Evolutionary conservation across 2,797 vertebrate species (phyloP).

Genomic region (Phrynocephalus forsythii): DNA sequence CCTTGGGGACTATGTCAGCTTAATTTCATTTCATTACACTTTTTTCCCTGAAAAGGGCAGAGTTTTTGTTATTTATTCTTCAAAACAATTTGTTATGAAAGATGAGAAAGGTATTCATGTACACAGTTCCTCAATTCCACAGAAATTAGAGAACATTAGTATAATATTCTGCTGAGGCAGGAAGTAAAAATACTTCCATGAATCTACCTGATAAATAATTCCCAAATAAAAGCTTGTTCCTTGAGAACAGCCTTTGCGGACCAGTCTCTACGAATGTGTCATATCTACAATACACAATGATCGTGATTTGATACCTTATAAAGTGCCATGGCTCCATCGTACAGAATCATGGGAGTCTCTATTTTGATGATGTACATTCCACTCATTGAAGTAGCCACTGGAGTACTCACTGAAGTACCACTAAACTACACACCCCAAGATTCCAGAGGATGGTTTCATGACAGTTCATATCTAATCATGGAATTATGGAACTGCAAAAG

Average conservation of each 20-base stretch:
- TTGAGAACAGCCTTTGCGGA: neutral
- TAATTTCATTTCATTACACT: slow-evolving; percentile 19
- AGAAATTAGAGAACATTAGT: slow-evolving; percentile 15
- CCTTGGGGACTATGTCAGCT: slow-evolving; percentile 21
- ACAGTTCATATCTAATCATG: too few relatives aligned
- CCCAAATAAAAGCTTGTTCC: neutral
- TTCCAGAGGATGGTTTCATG: too few relatives aligned
- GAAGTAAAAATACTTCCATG: neutral
- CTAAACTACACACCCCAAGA: too few relatives aligned
- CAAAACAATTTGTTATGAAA: slow-evolving; percentile 36
- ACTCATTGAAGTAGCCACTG: too few relatives aligned
- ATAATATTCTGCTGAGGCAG: slow-evolving; percentile 9
- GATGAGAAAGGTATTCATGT: slow-evolving; percentile 19
- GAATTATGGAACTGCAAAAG: too few relatives aligned
- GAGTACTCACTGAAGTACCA: too few relatives aligned
- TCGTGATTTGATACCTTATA: too few relatives aligned
- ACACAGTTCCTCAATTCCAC: neutral
- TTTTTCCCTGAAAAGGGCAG: slow-evolving; percentile 32
- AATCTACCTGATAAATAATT: neutral
- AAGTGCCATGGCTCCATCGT: too few relatives aligned
- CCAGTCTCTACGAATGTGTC: too few relatives aligned
- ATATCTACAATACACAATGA: too few relatives aligned
- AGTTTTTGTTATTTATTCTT: slow-evolving; percentile 17
- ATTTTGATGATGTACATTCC: too few relatives aligned
- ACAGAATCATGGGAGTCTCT: too few relatives aligned